Percentiles rank a stretch among this genome's conserved stretches.
These are phyloP conservation scores for Sinodicranocentrus sp. DNA, from an alignment of 2,888 invertebrate genomes.

Conservation along the genomic window DNA sequence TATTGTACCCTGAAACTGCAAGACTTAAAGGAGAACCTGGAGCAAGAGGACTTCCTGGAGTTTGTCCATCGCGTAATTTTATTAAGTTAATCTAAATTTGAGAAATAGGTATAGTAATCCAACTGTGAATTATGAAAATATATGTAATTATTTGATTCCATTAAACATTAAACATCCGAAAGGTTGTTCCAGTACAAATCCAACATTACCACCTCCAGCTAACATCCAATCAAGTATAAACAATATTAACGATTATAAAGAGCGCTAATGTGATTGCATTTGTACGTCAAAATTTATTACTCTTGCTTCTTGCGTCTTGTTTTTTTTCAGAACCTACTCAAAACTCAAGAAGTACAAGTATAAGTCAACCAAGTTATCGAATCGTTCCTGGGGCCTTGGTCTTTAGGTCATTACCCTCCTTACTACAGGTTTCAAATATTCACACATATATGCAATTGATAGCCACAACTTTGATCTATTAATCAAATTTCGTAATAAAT, in stretches of 20 bases:
- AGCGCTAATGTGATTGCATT: too few species aligned
- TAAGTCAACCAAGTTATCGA: slow-evolving; percentile 18
- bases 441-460: not conserved
- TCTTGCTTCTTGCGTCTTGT: too few species aligned
- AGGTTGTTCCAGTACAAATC: not conserved
- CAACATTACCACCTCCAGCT: not conserved
- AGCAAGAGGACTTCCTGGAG: slow-evolving; percentile 31
- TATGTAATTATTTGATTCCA: too few species aligned
- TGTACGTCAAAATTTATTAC: too few species aligned
- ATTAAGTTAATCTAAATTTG: too few species aligned
- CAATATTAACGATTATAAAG: too few species aligned
- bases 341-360: not conserved
- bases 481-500: too few species aligned
- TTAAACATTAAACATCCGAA: too few species aligned
- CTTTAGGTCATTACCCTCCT: slow-evolving; percentile 41
- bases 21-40: slow-evolving; percentile 43
- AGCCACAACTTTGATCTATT: too few species aligned
- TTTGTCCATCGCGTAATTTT: slow-evolving; percentile 12
- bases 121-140: too few species aligned
- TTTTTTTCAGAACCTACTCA: not conserved
- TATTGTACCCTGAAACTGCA: slow-evolving; percentile 25
- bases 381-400: slow-evolving; percentile 65
- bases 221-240: too few species aligned
- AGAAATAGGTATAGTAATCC: too few species aligned
- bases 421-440: slow-evolving; percentile 36